Percentiles rank a stretch among this genome's conserved stretches.
Evolutionary conservation across 2,888 invertebrate species (phyloP).

Genomic region (Coecobrya sp.): DNA sequence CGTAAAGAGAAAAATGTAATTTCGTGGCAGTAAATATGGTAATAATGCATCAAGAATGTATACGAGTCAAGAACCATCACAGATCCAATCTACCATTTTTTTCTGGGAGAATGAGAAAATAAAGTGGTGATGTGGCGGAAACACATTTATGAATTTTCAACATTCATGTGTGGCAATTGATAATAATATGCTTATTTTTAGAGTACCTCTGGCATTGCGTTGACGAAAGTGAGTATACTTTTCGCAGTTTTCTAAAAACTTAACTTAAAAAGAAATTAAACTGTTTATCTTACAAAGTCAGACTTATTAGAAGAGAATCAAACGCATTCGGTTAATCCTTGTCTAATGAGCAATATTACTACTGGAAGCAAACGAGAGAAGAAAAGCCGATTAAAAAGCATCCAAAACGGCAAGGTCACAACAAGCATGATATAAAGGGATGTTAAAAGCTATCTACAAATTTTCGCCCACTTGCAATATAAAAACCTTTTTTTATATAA

Average conservation of each 20-base stretch:
- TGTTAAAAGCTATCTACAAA: background rate
- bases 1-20: slow-evolving; percentile 16
- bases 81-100: slow-evolving; percentile 18
- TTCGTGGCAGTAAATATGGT: slow-evolving; percentile 18
- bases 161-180: no score
- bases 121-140: background rate
- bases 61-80: slow-evolving; percentile 21
- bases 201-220: no score
- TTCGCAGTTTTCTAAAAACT: background rate
- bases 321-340: background rate
- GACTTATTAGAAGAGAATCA: background rate
- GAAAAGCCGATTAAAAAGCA: background rate
- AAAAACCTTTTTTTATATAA: background rate
- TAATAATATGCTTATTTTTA: no score
- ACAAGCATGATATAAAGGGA: background rate
- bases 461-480: background rate
- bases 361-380: background rate
- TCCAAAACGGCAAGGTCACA: background rate
- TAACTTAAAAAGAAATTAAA: background rate
- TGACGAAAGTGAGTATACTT: background rate
- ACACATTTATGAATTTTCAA: background rate
- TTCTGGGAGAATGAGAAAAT: background rate
- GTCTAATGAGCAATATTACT: background rate
- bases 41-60: slow-evolving; percentile 21
- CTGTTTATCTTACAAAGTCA: slow-evolving; percentile 85